Conservation (phyloP, 2,888 invertebrate genomes). For the Tipula unca region DNA sequence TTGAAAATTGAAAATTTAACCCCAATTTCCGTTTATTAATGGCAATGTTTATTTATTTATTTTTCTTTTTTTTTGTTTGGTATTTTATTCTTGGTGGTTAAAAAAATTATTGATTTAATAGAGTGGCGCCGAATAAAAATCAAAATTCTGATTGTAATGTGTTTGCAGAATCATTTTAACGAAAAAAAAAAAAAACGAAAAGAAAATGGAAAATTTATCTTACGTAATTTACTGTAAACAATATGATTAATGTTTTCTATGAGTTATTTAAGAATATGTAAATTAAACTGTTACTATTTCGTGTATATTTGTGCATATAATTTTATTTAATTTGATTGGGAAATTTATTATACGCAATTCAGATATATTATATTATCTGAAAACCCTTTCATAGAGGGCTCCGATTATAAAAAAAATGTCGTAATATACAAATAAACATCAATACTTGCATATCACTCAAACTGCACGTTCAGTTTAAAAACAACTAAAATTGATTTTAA, state of each 20-base stretch:
- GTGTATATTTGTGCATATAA: background rate
- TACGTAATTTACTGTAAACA: background rate
- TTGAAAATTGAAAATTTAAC: conserved; percentile 14
- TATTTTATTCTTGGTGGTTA: background rate
- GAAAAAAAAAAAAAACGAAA: background rate
- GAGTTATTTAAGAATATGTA: background rate
- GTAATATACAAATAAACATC: no score
- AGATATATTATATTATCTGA: no score
- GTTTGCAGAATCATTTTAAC: background rate
- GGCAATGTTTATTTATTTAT: conserved; percentile 1
- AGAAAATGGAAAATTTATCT: background rate
- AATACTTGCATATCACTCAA: no score
- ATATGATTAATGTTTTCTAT: background rate
- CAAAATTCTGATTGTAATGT: conserved; percentile 4
- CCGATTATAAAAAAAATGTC: no score
- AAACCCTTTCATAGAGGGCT: no score
- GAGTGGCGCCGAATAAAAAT: conserved; percentile 4
- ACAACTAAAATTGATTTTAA: no score
- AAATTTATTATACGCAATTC: background rate
- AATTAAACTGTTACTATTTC: background rate
- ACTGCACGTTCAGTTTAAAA: no score
- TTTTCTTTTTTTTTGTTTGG: background rate
- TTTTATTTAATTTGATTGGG: background rate
- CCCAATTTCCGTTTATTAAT: conserved; percentile 14
- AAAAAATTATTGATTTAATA: background rate